Conservation (phyloP, 2,888 invertebrate species). For the Nymphalis c-album region DNA sequence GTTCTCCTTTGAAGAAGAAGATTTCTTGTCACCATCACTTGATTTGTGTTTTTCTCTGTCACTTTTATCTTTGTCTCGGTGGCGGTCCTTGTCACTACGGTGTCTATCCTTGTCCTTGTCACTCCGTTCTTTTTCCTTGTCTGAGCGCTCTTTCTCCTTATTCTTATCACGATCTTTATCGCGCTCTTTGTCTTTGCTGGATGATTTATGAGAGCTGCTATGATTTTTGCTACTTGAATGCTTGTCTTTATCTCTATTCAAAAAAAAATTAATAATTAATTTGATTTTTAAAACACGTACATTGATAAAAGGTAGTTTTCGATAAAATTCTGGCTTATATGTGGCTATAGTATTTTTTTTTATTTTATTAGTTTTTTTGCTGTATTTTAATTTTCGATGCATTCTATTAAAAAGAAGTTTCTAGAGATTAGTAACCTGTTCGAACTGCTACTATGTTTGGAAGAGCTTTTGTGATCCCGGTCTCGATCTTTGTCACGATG, state of each 20-base stretch:
- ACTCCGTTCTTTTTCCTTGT: slow-evolving; percentile 67
- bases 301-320: too few relatives aligned
- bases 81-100: slow-evolving; percentile 69
- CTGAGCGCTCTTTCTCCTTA: slow-evolving; percentile 48
- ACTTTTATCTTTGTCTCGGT: slow-evolving; percentile 56
- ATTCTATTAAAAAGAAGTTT: slow-evolving; percentile 50
- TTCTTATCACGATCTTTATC: slow-evolving; percentile 48
- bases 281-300: background rate
- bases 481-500: slow-evolving; percentile 85
- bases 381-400: background rate
- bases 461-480: slow-evolving; percentile 81
- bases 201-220: slow-evolving; percentile 79
- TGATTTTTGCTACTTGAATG: slow-evolving; percentile 80
- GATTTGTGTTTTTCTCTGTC: slow-evolving; percentile 57
- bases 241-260: slow-evolving; percentile 73
- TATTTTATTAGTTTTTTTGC: background rate
- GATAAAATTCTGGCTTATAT: too few relatives aligned
- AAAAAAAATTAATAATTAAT: slow-evolving; percentile 18
- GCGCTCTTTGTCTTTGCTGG: slow-evolving; percentile 77
- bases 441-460: slow-evolving; percentile 76
- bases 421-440: slow-evolving; percentile 73
- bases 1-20: slow-evolving; percentile 54
- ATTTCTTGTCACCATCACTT: slow-evolving; percentile 55
- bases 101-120: slow-evolving; percentile 51
- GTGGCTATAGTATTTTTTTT: too few relatives aligned